Conservation (phyloP, 2,113 vertebrate genomes). For the Hyla sarda region DNA sequence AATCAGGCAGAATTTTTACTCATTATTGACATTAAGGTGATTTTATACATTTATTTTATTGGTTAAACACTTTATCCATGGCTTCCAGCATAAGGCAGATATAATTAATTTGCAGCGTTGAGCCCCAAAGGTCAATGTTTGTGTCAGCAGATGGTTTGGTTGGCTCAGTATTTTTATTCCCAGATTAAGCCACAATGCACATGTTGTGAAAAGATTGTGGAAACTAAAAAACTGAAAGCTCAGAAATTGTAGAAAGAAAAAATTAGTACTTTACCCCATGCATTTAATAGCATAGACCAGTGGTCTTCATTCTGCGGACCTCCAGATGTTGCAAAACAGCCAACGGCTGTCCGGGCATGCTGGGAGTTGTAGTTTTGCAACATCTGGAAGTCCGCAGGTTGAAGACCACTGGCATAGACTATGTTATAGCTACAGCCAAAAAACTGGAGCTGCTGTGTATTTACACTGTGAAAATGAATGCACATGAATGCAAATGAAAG, state of each 20-base stretch:
- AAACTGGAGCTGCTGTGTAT: neutral
- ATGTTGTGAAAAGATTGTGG: constrained; percentile 39
- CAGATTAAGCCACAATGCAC: constrained; percentile 48
- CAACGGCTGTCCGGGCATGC: too few species aligned
- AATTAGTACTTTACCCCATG: neutral
- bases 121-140: constrained; percentile 52
- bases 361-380: too few species aligned
- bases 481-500: too few species aligned
- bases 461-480: neutral
- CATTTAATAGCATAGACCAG: too few species aligned
- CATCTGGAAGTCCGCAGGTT: too few species aligned
- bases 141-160: constrained; percentile 56
- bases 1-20: constrained; percentile 27
- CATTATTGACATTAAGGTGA: constrained; percentile 46
- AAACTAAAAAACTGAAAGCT: constrained; percentile 32
- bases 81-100: constrained; percentile 53
- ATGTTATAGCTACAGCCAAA: neutral
- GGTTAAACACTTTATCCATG: constrained; percentile 28
- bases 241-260: neutral
- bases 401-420: too few species aligned
- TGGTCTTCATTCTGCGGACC: too few species aligned
- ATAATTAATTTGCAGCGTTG: constrained; percentile 56
- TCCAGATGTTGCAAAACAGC: too few species aligned
- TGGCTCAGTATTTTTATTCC: constrained; percentile 54
- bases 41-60: neutral